Evolutionary conservation across 2,888 invertebrate genomes (phyloP).

Genomic region (Cyclophora albipunctata): DNA sequence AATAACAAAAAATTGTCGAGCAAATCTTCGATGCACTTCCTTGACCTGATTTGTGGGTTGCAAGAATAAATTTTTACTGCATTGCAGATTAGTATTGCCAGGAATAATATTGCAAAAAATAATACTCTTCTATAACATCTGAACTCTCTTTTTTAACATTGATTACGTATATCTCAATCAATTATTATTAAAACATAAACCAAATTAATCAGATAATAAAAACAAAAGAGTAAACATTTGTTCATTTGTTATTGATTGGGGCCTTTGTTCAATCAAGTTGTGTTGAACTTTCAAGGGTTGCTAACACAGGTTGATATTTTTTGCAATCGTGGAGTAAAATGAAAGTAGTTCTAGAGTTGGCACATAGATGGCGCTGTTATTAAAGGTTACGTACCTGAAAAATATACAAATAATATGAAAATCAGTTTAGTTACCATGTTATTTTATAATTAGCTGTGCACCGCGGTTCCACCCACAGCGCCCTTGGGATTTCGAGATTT

Average conservation of each 20-base stretch:
- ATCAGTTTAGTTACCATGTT: too few species aligned
- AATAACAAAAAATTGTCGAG: slow-evolving; percentile 50
- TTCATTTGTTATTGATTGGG: too few species aligned
- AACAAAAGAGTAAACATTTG: too few species aligned
- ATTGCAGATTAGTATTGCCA: slow-evolving; percentile 16
- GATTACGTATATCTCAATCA: too few species aligned
- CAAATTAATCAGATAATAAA: too few species aligned
- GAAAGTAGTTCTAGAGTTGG: not conserved
- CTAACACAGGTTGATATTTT: not conserved
- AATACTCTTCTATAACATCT: too few species aligned
- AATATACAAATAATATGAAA: too few species aligned
- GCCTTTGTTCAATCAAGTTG: not conserved
- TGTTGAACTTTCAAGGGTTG: not conserved
- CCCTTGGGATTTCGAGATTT: too few species aligned
- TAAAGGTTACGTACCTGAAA: not conserved
- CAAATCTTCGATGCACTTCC: slow-evolving; percentile 56
- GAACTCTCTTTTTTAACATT: too few species aligned
- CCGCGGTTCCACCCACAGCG: too few species aligned
- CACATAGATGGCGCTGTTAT: not conserved
- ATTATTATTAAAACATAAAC: too few species aligned
- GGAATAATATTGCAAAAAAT: not conserved
- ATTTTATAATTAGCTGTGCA: too few species aligned
- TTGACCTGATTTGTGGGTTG: slow-evolving; percentile 46
- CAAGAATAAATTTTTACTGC: slow-evolving; percentile 8
- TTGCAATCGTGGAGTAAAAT: not conserved